Evolutionary conservation across 2,113 vertebrate species (phyloP), one percentile per base, ranked within the genome.

Genomic region (Odocoileus hemionus): DNA sequence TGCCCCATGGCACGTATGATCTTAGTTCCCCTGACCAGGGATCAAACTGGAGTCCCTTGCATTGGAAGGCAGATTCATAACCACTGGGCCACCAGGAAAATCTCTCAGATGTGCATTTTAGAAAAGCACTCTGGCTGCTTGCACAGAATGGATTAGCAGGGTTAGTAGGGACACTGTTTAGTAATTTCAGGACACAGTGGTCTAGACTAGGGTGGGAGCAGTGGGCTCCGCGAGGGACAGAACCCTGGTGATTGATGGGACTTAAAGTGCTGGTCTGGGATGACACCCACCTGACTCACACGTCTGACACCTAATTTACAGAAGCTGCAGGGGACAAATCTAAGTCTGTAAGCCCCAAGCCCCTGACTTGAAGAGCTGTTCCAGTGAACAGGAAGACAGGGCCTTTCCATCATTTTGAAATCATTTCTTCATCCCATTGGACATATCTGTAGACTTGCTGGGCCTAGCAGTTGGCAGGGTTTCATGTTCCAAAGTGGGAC

Each of bases 401-500:
- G 64, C 55, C 55, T 96, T 95, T 92, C 86, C 15, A 36, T 86
- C 96, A 93, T 91, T 96, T 67, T 76, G 90, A 96, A 86, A 76
- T 82, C 86, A 91, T 94, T 57, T 93, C 92, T 92, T 87, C 61
- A 87, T 87, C 64, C 80, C 96, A 55, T 57, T 67, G 96, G 94
- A 96, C 80, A 7, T 89, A 79, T 70, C 86, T 96, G 79, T 91
- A 92, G 61, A 87, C 84, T 30, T 64, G 87, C 70, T 0, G 7
- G 15, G 79, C 84, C 96, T 92, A 19, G 57, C 36, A 91, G 57
- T 60, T 95, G 94, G 74, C 92, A 92, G 96, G 55, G 84, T 84
- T 89, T 97, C 58, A 52, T 86, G 90, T 97, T 96, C 96, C 96
- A 90, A 95, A 95, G 88, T 93, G 87, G 96, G 79, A 50, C 6